Percentiles rank a stretch among this genome's conserved stretches.
Evolutionary conservation across 2,797 vertebrate genomes (phyloP).

Genomic region (Malurus splendens): DNA sequence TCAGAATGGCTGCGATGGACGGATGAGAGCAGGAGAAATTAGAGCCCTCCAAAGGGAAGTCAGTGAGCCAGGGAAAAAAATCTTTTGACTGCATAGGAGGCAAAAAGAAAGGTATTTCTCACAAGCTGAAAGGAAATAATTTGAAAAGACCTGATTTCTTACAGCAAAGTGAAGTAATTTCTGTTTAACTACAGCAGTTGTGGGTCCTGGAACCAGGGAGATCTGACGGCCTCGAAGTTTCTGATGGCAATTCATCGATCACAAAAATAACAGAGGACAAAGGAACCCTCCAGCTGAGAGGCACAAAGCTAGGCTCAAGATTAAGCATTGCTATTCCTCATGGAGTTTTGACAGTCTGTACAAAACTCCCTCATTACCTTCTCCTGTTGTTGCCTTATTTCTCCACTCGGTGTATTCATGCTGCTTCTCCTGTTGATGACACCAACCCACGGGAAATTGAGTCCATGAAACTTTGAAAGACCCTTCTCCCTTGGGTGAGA

Average conservation of each 20-base stretch:
- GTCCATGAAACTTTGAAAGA: neutral
- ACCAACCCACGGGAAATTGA: neutral
- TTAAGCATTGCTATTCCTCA: neutral
- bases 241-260: neutral
- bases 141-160: neutral
- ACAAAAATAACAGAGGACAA: neutral
- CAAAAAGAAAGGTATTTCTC: neutral
- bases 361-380: neutral
- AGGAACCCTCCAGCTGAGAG: neutral
- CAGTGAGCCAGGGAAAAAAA: neutral
- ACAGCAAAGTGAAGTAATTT: neutral
- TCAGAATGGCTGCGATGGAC: neutral
- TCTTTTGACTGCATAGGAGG: neutral
- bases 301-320: neutral
- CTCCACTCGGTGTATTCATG: neutral
- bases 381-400: neutral
- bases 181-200: neutral
- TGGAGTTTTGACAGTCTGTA: neutral
- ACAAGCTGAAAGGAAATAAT: neutral
- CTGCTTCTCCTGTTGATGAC: neutral
- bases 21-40: neutral
- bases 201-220: neutral
- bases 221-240: neutral
- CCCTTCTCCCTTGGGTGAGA: neutral
- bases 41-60: neutral